Evolutionary conservation across 2,113 vertebrate species (phyloP).

Genomic region (Phodopus roborovskii): DNA sequence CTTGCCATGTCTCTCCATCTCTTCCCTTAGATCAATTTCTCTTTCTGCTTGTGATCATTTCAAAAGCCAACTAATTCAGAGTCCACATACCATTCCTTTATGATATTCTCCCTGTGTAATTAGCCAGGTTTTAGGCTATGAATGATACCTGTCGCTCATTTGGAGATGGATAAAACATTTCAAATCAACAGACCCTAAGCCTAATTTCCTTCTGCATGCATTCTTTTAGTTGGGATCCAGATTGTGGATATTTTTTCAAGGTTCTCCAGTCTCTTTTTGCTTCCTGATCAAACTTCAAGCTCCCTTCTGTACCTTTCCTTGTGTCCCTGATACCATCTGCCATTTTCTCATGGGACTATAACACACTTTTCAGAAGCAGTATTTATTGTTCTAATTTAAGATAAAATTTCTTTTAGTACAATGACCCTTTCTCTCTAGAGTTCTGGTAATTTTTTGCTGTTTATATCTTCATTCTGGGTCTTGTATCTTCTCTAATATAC

Average conservation of each 20-base stretch:
- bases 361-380: neutral
- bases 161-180: neutral
- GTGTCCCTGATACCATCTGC: neutral
- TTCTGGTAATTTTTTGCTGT: neutral
- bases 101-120: neutral
- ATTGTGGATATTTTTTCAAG: accelerated
- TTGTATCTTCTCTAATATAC: neutral
- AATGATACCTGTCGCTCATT: neutral
- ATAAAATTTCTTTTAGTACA: neutral
- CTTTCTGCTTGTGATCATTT: neutral
- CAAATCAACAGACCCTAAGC: too few relatives aligned
- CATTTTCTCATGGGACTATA: neutral
- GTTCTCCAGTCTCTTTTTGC: accelerated
- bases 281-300: neutral
- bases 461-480: neutral
- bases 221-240: neutral
- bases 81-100: neutral
- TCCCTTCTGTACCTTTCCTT: neutral
- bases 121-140: too few relatives aligned
- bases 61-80: neutral
- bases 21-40: neutral
- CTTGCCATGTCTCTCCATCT: neutral
- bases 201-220: accelerated
- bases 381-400: neutral
- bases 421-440: neutral